A percentile compares a stretch with the other conserved stretches of the same genome.
These are phyloP conservation scores for Stenurella melanura DNA, from an alignment of 2,888 invertebrate genomes.

Conservation along the genomic window DNA sequence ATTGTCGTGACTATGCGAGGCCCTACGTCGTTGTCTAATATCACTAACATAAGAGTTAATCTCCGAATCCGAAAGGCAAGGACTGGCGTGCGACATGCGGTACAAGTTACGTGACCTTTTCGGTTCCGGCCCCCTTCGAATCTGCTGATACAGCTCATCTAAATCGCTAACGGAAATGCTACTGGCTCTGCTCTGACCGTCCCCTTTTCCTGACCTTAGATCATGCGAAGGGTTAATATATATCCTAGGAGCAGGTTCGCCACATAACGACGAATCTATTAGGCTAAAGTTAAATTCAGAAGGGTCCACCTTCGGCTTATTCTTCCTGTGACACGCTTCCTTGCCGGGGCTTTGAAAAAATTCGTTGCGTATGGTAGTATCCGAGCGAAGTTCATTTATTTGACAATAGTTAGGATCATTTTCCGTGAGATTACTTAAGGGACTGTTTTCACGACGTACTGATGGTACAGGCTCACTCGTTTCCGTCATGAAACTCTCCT, in stretches of 20 bases:
- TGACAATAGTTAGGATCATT: constrained; percentile 51
- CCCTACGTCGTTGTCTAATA: constrained; percentile 54
- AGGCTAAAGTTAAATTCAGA: constrained; percentile 61
- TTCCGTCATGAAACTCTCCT: constrained; percentile 48
- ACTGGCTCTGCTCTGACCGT: constrained; percentile 77
- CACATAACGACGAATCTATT: constrained; percentile 62
- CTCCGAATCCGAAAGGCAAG: constrained; percentile 69
- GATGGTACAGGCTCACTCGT: constrained; percentile 46
- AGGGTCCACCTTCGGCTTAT: constrained; percentile 38
- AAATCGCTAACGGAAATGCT: constrained; percentile 77
- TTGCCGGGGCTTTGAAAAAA: constrained; percentile 38
- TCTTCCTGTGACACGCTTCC: constrained; percentile 26
- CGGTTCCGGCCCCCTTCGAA: constrained; percentile 73
- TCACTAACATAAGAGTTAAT: constrained; percentile 65
- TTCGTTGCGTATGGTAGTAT: constrained; percentile 38
- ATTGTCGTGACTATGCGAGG: constrained; percentile 55
- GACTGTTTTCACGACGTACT: constrained; percentile 59
- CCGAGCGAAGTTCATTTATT: constrained; percentile 49
- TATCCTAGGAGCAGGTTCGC: constrained; percentile 64
- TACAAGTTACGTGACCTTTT: constrained; percentile 48
- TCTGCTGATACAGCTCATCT: constrained; percentile 83
- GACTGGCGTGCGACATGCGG: constrained; percentile 58
- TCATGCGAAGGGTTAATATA: constrained; percentile 75
- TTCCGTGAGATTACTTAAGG: constrained; percentile 53
- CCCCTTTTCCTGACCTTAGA: constrained; percentile 67